phyloP scores from a whole-genome alignment of 2,113 vertebrate genomes.

The Pimephales promelas region DNA sequence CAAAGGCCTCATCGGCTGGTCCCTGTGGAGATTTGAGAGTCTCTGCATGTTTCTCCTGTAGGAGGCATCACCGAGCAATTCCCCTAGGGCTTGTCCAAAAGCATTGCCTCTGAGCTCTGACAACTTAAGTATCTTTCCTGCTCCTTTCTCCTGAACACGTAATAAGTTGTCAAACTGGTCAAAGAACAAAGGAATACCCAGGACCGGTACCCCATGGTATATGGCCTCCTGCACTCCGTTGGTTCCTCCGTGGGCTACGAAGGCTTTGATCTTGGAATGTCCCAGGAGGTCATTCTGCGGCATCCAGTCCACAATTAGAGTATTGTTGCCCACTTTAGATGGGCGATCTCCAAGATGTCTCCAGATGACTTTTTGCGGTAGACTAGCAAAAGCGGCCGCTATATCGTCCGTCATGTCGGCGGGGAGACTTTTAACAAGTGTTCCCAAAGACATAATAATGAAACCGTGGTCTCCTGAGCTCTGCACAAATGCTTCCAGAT shows the following conservation, averaged over 20 bases:
- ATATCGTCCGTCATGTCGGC: slow-evolving; percentile 61
- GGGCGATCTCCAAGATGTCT: slow-evolving; percentile 66
- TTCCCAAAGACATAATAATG: slow-evolving; percentile 71
- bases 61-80: slow-evolving; percentile 56
- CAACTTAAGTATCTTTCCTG: slow-evolving; percentile 63
- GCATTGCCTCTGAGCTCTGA: slow-evolving; percentile 49
- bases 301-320: slow-evolving; percentile 71
- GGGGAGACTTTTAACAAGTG: slow-evolving; percentile 63
- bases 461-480: slow-evolving; percentile 70
- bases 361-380: slow-evolving; percentile 77
- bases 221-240: slow-evolving; percentile 75
- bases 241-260: slow-evolving; percentile 74
- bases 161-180: slow-evolving; percentile 75
- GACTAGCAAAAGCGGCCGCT: slow-evolving; percentile 64
- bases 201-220: slow-evolving; percentile 69
- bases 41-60: slow-evolving; percentile 70
- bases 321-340: slow-evolving; percentile 72
- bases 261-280: slow-evolving; percentile 70
- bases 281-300: slow-evolving; percentile 75
- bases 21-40: slow-evolving; percentile 68
- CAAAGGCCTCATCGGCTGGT: slow-evolving; percentile 65
- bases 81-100: slow-evolving; percentile 60
- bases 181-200: slow-evolving; percentile 73
- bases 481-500: slow-evolving; percentile 72
- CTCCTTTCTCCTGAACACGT: slow-evolving; percentile 66